Percentiles rank a stretch among this genome's conserved stretches.
Conservation (phyloP, 2,888 invertebrate genomes). For the Aspidiotus destructor region DNA sequence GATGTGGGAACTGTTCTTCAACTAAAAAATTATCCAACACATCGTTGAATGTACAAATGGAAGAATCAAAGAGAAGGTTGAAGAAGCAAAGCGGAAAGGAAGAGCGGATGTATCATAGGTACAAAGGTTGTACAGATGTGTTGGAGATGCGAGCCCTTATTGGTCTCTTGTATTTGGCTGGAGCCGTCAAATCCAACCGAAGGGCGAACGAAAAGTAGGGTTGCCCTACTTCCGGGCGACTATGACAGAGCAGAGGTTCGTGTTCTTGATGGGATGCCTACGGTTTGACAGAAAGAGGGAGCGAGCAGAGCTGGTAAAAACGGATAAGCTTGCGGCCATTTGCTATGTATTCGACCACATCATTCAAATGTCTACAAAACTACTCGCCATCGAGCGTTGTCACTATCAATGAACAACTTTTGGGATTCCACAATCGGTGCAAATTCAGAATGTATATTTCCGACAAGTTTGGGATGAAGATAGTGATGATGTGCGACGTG, state of each 20-base stretch:
- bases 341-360: background rate
- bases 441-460: background rate
- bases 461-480: background rate
- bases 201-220: background rate
- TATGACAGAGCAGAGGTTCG: background rate
- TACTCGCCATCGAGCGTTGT: background rate
- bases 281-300: background rate
- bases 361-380: too few relatives aligned
- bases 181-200: too few relatives aligned
- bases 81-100: background rate
- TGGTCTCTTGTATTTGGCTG: too few relatives aligned
- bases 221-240: background rate
- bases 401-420: background rate
- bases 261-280: background rate
- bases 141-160: too few relatives aligned
- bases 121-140: background rate
- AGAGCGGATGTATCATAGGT: background rate
- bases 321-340: too few relatives aligned
- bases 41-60: background rate
- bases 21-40: background rate
- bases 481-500: background rate
- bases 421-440: background rate
- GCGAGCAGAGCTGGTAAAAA: background rate
- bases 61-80: too few relatives aligned
- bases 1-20: background rate